A percentile compares a stretch with the other conserved stretches of the same genome.
These are phyloP conservation scores for Bruchidius siliquastri DNA, from an alignment of 2,888 invertebrate species.

Conservation along the genomic window DNA sequence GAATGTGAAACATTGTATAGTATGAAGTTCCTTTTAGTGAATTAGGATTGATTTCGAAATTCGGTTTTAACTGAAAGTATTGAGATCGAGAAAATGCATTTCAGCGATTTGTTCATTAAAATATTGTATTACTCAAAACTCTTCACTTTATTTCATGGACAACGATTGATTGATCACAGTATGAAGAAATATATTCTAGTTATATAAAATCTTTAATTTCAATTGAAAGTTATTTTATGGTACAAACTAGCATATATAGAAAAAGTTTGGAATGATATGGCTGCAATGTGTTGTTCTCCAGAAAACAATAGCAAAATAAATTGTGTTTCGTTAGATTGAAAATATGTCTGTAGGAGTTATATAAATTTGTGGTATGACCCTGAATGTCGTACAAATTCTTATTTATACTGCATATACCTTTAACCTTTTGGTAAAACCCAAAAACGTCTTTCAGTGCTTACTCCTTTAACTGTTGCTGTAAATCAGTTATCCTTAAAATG, in stretches of 20 bases:
- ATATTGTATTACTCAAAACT: too few relatives aligned
- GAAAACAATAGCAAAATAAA: neutral
- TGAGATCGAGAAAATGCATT: neutral
- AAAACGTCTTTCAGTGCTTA: neutral
- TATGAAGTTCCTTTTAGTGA: neutral
- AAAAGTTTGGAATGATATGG: neutral
- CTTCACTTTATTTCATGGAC: too few relatives aligned
- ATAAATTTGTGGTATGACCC: neutral
- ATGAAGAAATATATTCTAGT: too few relatives aligned
- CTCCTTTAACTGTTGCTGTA: neutral
- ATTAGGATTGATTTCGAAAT: neutral
- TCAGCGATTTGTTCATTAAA: too few relatives aligned
- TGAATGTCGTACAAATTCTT: neutral
- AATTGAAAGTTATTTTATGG: too few relatives aligned
- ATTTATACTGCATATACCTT: neutral
- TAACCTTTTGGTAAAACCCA: neutral
- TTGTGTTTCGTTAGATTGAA: neutral
- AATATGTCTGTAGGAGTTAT: neutral
- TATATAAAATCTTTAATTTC: too few relatives aligned
- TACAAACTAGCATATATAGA: too few relatives aligned
- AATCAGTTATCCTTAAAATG: neutral
- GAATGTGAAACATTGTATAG: neutral
- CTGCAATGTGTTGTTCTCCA: neutral
- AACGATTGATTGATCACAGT: too few relatives aligned
- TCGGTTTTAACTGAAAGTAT: neutral